Percentiles rank a stretch among this genome's conserved stretches.
phyloP scores from a whole-genome alignment of 2,888 invertebrate genomes.

The Drosophila pseudotakahashii region DNA sequence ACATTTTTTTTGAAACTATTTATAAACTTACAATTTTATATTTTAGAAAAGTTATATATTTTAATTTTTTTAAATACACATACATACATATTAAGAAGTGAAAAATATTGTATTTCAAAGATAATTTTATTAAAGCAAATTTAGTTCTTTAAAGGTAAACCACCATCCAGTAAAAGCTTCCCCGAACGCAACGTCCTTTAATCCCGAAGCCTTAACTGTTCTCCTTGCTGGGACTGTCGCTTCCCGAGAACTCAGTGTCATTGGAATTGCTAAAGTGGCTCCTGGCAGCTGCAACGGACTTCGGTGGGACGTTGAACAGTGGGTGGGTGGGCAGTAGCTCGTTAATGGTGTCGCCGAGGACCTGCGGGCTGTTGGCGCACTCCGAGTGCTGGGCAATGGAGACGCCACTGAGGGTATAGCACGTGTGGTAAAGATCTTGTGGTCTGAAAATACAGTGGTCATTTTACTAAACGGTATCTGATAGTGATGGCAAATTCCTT shows the following conservation, averaged over 20 bases:
- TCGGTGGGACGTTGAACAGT: conserved; percentile 91
- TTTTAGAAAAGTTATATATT: too few species aligned
- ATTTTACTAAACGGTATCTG: neutral
- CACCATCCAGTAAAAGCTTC: conserved; percentile 10
- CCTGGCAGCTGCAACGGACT: conserved; percentile 86
- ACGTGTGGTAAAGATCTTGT: conserved; percentile 98
- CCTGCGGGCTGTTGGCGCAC: conserved; percentile 84
- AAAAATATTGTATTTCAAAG: conserved; percentile 13
- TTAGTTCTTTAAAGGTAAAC: conserved; percentile 41
- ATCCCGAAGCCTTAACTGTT: conserved; percentile 14
- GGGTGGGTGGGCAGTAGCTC: conserved; percentile 92
- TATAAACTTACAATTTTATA: too few species aligned
- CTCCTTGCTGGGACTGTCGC: conserved; percentile 30
- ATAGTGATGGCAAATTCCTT: conserved; percentile 82
- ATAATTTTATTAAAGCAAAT: conserved; percentile 45
- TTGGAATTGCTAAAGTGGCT: conserved; percentile 82
- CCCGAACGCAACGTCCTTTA: neutral
- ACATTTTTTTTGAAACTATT: neutral
- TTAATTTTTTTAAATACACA: too few species aligned
- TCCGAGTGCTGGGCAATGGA: conserved; percentile 94
- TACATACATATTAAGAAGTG: neutral
- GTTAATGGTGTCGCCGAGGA: conserved; percentile 89
- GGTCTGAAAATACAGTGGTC: conserved; percentile 85
- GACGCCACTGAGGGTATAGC: conserved; percentile 97
- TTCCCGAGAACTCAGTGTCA: conserved; percentile 20